Conservation (phyloP, 2,113 vertebrate genomes). For the Fulmarus glacialis region DNA sequence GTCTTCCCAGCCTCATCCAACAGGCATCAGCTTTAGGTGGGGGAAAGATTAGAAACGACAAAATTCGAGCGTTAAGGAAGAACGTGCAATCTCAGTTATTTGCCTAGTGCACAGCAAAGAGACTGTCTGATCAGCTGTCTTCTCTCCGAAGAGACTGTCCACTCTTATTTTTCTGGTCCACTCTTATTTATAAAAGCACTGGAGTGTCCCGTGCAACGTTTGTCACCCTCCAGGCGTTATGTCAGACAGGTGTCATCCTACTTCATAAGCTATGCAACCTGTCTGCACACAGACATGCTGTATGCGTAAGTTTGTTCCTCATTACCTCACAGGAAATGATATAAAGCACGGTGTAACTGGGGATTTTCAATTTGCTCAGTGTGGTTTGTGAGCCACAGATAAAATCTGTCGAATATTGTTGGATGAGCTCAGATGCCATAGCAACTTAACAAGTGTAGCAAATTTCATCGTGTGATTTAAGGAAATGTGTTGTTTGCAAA, state of each 20-base stretch:
- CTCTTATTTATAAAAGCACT: conserved; percentile 1
- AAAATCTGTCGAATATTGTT: neutral
- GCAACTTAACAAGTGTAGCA: neutral
- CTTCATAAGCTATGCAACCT: neutral
- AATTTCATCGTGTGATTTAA: neutral
- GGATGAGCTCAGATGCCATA: neutral
- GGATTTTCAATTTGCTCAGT: conserved; percentile 63
- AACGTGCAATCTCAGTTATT: neutral
- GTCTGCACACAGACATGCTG: neutral
- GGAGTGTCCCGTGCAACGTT: neutral
- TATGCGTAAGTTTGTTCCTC: neutral
- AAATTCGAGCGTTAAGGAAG: neutral
- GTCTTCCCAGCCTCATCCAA: neutral
- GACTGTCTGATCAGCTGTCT: neutral
- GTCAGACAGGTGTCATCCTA: conserved; percentile 42
- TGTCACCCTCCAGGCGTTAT: neutral
- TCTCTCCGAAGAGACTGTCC: neutral
- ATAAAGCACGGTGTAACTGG: neutral
- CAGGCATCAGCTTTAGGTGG: neutral
- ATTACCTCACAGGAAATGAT: conserved; percentile 69
- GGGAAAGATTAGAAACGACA: neutral
- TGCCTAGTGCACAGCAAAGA: neutral
- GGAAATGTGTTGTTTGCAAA: neutral
- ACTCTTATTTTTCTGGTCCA: neutral
- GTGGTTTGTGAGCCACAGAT: conserved; percentile 25